Evolutionary conservation across 1,140 invertebrate genomes (phyloP).

Genomic region (Tetramorium parvispinum): DNA sequence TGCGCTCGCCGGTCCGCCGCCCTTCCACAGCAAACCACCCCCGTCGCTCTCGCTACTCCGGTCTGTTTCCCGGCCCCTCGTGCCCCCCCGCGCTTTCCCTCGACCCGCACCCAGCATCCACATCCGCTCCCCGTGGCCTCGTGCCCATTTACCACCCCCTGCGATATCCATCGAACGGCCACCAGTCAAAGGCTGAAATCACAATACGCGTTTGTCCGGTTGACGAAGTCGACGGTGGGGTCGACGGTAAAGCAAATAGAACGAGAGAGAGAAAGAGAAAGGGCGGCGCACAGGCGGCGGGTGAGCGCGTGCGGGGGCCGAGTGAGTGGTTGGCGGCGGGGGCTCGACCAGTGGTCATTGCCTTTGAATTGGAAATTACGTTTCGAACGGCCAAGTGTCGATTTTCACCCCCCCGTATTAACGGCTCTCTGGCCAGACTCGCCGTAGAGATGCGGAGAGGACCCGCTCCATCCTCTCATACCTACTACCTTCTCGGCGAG

Average conservation of each 20-base stretch:
- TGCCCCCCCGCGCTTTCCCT: slow-evolving; percentile 38
- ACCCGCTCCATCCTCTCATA: not conserved
- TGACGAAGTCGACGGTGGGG: slow-evolving; percentile 80
- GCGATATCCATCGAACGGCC: slow-evolving; percentile 80
- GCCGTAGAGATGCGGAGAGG: not conserved
- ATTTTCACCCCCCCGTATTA: slow-evolving; percentile 77
- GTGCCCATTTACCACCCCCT: slow-evolving; percentile 64
- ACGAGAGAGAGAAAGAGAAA: slow-evolving; percentile 66
- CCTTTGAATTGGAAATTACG: slow-evolving; percentile 85
- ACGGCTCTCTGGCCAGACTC: slow-evolving; percentile 35
- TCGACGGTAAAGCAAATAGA: slow-evolving; percentile 81
- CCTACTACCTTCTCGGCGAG: not conserved
- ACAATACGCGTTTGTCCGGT: slow-evolving; percentile 86
- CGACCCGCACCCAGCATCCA: slow-evolving; percentile 52
- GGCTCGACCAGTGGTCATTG: slow-evolving; percentile 80
- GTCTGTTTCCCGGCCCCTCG: slow-evolving; percentile 50
- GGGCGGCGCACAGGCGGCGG: slow-evolving; percentile 35
- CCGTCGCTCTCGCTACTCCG: slow-evolving; percentile 44
- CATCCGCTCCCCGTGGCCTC: slow-evolving; percentile 43
- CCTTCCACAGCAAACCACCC: slow-evolving; percentile 67
- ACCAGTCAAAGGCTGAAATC: slow-evolving; percentile 85
- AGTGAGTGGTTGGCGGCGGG: slow-evolving; percentile 54
- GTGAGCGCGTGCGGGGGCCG: slow-evolving; percentile 54
- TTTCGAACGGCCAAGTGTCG: slow-evolving; percentile 80
- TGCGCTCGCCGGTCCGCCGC: slow-evolving; percentile 63